Base-by-base conservation (phyloP, 2,113 vertebrate genomes). In the Gambusia holbrooki region DNA sequence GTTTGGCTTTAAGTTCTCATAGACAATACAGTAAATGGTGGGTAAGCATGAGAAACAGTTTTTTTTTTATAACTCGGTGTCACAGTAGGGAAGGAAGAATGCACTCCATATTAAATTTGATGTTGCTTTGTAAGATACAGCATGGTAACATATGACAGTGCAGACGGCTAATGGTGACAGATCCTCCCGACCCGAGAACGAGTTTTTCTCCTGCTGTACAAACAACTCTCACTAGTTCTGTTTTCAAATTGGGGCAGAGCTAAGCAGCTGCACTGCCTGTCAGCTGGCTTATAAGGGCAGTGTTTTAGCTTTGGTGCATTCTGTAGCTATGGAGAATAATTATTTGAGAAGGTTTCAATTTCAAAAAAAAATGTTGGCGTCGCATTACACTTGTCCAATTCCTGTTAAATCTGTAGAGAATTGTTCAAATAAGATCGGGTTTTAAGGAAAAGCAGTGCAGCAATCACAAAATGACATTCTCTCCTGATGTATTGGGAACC, bases 1-100 rank as follows among this genome's bases (percentile, higher is more conserved):
- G 60, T 58, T 25, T 25, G 62, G 62, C 33, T 69, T 61, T 69
- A 17, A 35, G 12, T 68, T 69, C 33, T 69, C 51, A 58, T 54
- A 9, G 22, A 35, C 62, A 35, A 80, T 37, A 22, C 10, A 63
- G 6, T 51, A 14, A 75, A 68, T 7, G 60, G 25, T 58, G 2
- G 22, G 11, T n/a, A 58, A 25, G 22, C 51, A n/a, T 58, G n/a
- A n/a, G 10, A 22, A 22, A 14, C 17, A 25, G 19, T 54, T 54
- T 22, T 27, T 22, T 27, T 27, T 8, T 9, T 9, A 7, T 54
- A 25, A 54, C 5, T 7, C 25, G n/a, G 9, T 54, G 19, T 54
- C 51, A 25, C 7, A 9, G 10, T n/a, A 58, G 17, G 51, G 51
- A n/a, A 11, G 22, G 11, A 10, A n/a, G 4, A n/a, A n/a, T 9